Evolutionary conservation across 2,888 invertebrate genomes (phyloP), one percentile per base, ranked within the genome.

Genomic region (Strigamia transsilvanica): DNA sequence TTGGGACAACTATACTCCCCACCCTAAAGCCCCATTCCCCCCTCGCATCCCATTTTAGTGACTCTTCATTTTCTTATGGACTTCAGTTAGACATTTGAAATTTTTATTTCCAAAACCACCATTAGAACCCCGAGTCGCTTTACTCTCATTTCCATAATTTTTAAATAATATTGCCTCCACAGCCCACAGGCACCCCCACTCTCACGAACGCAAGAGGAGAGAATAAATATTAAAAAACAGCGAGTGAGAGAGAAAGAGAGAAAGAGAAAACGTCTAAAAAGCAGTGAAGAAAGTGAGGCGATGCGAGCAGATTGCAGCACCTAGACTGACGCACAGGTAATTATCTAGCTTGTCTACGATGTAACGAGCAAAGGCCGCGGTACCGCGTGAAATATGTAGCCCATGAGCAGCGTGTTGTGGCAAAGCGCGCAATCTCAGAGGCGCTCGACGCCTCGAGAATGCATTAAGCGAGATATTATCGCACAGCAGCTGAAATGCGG

Each of bases 381-480:
- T 42, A 42, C 41, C 42, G 80, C 46, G 80, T 80, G 80, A 80
- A 80, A 80, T 80, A 80, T 80, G 80, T 27, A 41, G 41, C 80
- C 80, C 80, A 80, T 18, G 80, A 80, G 80, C 80, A 41, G 34
- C 78, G 78, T 41, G 78, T 34, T 38, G 78, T 34, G 41, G 78
- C 78, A 78, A 41, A 34, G 41, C 34, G 34, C 78, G 41, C 78
- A 41, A 41, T 78, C 34, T 78, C 34, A 78, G 78, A 41, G 34
- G 78, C 78, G 78, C 78, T 41, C 41, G 34, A 78, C 78, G 41
- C 34, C 78, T 78, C 78, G 78, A 34, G 42, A 42, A 80, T 80
- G 80, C 80, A 80, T 80, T 80, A 80, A 80, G 46, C 38, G 46
- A 42, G 80, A 80, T 80, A 80, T 80, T 80, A 80, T 80, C 80